Percentiles rank a stretch among this genome's conserved stretches.
Evolutionary conservation across 2,797 vertebrate genomes (phyloP).

Genomic region (Chelonia mydas): DNA sequence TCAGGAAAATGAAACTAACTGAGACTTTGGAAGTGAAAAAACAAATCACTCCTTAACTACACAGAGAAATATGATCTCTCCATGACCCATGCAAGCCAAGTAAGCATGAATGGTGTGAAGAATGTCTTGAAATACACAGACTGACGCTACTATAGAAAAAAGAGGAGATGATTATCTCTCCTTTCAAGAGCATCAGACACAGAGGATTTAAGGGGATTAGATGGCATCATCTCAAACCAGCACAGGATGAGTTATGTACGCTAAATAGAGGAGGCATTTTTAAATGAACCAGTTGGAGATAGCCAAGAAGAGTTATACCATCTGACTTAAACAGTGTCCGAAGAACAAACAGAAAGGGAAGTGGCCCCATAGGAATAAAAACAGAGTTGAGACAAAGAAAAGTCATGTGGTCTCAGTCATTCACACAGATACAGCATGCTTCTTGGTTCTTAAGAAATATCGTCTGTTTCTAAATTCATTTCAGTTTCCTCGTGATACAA

Average conservation of each 20-base stretch:
- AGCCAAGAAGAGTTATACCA: background rate
- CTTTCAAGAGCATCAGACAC: background rate
- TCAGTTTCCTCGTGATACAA: background rate
- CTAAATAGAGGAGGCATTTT: background rate
- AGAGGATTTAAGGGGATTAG: background rate
- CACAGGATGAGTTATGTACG: background rate
- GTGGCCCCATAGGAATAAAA: background rate
- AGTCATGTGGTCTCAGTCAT: background rate
- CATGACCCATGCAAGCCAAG: background rate
- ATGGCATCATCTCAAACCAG: background rate
- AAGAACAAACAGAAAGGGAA: constrained; percentile 6
- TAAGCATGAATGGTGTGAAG: background rate
- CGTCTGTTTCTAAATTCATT: background rate
- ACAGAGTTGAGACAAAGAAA: background rate
- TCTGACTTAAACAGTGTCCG: background rate
- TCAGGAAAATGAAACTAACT: constrained; percentile 33
- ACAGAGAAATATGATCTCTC: background rate
- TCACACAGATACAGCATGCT: background rate
- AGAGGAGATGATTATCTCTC: background rate
- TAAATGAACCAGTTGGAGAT: background rate
- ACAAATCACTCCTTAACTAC: constrained; percentile 41
- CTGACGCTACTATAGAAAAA: background rate
- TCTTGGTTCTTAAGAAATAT: background rate
- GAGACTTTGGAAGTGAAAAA: background rate
- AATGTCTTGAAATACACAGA: background rate